Evolutionary conservation across 2,113 vertebrate genomes (phyloP), one percentile per base, ranked within the genome.

Genomic region (Corydoras maculifer): DNA sequence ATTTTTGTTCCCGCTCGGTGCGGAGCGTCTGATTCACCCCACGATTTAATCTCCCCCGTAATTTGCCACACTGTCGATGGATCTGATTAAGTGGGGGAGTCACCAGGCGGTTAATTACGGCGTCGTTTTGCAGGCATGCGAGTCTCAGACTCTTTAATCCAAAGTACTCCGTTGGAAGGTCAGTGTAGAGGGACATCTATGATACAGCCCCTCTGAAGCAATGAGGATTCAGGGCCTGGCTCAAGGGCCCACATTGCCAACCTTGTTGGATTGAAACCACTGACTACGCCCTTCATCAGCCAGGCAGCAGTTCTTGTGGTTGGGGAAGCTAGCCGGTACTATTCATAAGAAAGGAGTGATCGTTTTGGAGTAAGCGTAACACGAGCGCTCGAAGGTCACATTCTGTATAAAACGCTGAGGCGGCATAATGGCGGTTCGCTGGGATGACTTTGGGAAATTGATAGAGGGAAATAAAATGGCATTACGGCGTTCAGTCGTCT

Each of bases 121-220:
- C 30, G 3, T 13, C 1, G 30, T 73, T 77, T 67, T 55, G 68
- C 62, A 43, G 18, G 51, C 62, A 63, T 70, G 68, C 65, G 13
- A 76, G 68, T 70, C 64, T 66, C 68, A 25, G 18, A 25, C 18
- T 25, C 18, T 25, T 25, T 25, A 25, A 25, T 25, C 18, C 18
- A 25, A 25, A 25, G 2, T 25, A 25, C 18, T 25, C 18, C 18
- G 1, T 25, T 25, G 18, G 18, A 25, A 25, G 35, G 35, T 43
- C 35, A 5, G 35, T 5, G 35, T 43, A 43, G 35, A 43, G 35
- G 35, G 70, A 53, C 58, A 15, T 10, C 66, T 54, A 4, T 35
- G 58, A 15, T 35, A 32, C 62, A 57, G 35, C 18, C 31, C 54
- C 35, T 64, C 49, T 10, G 65, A 9, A 14, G 72, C 62, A 67